These are phyloP conservation scores for Microcebus murinus DNA, from an alignment of 2,113 vertebrate genomes.

Conservation along the genomic window DNA sequence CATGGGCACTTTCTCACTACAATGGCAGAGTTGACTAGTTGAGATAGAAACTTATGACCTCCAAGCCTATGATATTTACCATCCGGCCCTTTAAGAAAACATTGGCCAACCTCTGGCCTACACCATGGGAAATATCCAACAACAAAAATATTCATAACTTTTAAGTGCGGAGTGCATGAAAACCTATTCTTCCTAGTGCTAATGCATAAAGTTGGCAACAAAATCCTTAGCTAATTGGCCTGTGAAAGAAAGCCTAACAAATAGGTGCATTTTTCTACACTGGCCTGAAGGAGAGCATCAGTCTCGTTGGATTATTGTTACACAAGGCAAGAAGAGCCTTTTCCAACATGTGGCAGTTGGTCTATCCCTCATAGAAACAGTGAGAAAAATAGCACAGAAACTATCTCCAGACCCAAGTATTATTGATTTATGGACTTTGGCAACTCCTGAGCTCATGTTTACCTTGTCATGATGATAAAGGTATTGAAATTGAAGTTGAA, in stretches of 20 bases:
- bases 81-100: not conserved
- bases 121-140: not conserved
- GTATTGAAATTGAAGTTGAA: slow-evolving; percentile 71
- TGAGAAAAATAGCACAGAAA: not conserved
- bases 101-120: not conserved
- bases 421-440: slow-evolving; percentile 65
- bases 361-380: not conserved
- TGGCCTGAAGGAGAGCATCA: not conserved
- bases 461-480: slow-evolving; percentile 66
- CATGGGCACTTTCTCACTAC: not conserved
- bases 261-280: not conserved
- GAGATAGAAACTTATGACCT: not conserved
- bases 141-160: not conserved
- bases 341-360: not conserved
- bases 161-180: not conserved
- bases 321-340: not conserved
- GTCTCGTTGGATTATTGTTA: slow-evolving; percentile 2
- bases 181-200: not conserved
- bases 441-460: slow-evolving; percentile 52
- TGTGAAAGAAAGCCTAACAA: not conserved
- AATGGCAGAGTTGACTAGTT: not conserved
- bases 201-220: not conserved
- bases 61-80: not conserved
- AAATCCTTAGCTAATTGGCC: not conserved
- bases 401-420: not conserved